These are phyloP conservation scores for Brachyrhaphis roseni DNA, from an alignment of 2,797 vertebrate genomes.

Conservation along the genomic window DNA sequence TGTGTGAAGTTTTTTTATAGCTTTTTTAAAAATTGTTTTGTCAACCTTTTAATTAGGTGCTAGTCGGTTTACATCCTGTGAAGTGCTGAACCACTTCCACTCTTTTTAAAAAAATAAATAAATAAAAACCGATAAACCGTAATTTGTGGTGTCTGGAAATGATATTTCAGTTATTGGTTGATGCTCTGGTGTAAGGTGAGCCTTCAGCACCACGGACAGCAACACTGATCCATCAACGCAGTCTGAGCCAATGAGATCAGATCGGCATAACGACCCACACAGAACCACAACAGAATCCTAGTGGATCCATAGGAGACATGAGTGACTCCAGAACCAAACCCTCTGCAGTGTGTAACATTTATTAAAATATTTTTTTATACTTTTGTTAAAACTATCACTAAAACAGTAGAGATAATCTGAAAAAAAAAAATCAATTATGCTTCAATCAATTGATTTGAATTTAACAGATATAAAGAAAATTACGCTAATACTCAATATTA, in stretches of 20 bases:
- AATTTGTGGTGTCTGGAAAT: neutral
- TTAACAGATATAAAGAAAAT: too few relatives aligned
- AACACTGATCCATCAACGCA: neutral
- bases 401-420: too few relatives aligned
- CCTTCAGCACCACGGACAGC: neutral
- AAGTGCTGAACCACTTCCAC: slow-evolving; percentile 1
- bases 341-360: neutral
- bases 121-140: slow-evolving; percentile 16
- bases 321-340: neutral
- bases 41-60: neutral
- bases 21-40: neutral
- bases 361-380: too few relatives aligned
- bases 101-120: slow-evolving; percentile 38
- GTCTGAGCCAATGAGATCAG: neutral
- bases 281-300: neutral
- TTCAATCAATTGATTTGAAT: too few relatives aligned
- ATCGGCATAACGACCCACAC: neutral
- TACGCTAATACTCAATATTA: too few relatives aligned
- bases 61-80: slow-evolving; percentile 10
- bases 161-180: neutral
- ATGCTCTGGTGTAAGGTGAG: neutral
- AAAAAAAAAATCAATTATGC: too few relatives aligned
- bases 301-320: neutral
- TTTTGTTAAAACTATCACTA: too few relatives aligned
- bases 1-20: neutral